Conservation (phyloP, 2,113 vertebrate genomes). For the Pseudopipra pipra region DNA sequence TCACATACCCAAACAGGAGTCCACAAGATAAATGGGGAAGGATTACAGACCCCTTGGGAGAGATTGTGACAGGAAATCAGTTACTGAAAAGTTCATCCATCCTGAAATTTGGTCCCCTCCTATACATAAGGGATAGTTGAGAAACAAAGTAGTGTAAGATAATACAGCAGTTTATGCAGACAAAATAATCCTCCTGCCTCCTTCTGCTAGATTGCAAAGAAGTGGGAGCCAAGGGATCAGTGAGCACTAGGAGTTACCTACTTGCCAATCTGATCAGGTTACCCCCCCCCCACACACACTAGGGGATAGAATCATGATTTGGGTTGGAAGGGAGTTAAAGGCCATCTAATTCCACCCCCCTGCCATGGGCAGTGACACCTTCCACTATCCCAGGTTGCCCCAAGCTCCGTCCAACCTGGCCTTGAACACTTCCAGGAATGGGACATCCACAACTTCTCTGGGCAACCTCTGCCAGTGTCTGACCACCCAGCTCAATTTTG, state of each 20-base stretch:
- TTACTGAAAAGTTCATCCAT: neutral
- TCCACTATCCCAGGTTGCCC: neutral
- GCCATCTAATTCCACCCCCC: neutral
- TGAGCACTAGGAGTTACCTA: fast-evolving
- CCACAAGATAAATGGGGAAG: fast-evolving
- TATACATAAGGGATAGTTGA: neutral
- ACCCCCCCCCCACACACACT: too few relatives aligned
- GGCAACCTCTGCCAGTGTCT: neutral
- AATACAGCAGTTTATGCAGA: neutral
- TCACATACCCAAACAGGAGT: neutral
- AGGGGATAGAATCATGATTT: neutral
- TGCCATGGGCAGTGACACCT: neutral
- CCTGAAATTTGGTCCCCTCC: neutral
- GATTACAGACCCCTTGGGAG: neutral
- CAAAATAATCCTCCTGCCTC: neutral
- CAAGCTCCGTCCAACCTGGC: neutral
- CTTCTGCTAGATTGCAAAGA: neutral
- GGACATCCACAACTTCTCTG: neutral
- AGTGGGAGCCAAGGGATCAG: neutral
- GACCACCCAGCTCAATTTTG: neutral
- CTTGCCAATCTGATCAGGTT: neutral
- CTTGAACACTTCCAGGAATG: neutral
- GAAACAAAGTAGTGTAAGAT: neutral
- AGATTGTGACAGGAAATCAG: neutral
- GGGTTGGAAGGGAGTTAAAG: neutral